Evolutionary conservation across 2,888 invertebrate species (phyloP).

Genomic region (Drosophila kanekoi): DNA sequence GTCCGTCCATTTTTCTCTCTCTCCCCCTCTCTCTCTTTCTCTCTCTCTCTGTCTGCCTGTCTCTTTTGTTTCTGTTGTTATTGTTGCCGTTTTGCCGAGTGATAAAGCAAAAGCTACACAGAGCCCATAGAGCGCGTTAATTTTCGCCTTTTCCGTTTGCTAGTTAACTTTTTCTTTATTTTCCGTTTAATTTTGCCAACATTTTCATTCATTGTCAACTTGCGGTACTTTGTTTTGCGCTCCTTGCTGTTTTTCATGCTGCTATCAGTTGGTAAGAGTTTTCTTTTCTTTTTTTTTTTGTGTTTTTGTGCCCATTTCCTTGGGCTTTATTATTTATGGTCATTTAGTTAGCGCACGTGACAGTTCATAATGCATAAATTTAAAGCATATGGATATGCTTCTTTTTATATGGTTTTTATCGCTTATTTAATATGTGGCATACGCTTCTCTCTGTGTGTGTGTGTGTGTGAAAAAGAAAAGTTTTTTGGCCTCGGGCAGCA

Average conservation of each 20-base stretch:
- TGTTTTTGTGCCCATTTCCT: slow-evolving; percentile 21
- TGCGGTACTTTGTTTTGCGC: slow-evolving; percentile 16
- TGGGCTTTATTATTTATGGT: slow-evolving; percentile 64
- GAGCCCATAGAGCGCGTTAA: slow-evolving; percentile 51
- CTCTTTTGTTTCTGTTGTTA: slow-evolving; percentile 18
- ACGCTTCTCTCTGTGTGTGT: slow-evolving; percentile 6
- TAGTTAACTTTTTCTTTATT: slow-evolving; percentile 22
- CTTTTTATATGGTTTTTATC: slow-evolving; percentile 48
- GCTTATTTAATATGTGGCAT: slow-evolving; percentile 32
- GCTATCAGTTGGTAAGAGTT: slow-evolving; percentile 38
- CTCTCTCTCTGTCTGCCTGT: slow-evolving; percentile 13
- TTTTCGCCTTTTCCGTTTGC: slow-evolving; percentile 50
- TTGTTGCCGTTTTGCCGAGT: slow-evolving; percentile 35
- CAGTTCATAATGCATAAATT: slow-evolving; percentile 65
- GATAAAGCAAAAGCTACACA: slow-evolving; percentile 47
- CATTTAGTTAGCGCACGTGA: slow-evolving; percentile 56
- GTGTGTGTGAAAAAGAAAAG: slow-evolving; percentile 35
- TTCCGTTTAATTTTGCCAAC: slow-evolving; percentile 10
- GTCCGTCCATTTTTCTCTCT: neutral
- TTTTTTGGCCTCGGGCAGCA: slow-evolving; percentile 36
- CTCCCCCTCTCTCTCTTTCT: neutral
- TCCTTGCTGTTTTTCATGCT: slow-evolving; percentile 15
- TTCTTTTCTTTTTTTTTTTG: slow-evolving; percentile 13
- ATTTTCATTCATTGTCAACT: slow-evolving; percentile 54
- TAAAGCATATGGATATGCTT: slow-evolving; percentile 55